phyloP scores from a whole-genome alignment of 2,888 invertebrate genomes.

The Noctua janthina region DNA sequence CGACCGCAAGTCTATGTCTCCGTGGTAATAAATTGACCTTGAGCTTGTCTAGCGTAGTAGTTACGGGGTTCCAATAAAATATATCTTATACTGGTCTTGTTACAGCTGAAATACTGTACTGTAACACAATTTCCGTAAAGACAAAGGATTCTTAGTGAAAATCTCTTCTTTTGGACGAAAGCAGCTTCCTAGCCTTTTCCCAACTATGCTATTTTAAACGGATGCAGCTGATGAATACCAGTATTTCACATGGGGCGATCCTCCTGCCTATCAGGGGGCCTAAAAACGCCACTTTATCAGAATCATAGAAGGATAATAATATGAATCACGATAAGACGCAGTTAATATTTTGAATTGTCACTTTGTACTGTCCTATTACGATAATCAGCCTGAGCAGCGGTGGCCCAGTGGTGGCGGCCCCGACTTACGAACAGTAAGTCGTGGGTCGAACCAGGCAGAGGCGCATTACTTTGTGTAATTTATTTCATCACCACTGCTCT shows the following conservation, averaged over 20 bases:
- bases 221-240: background rate
- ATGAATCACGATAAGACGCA: background rate
- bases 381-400: no score
- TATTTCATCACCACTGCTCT: no score
- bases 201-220: background rate
- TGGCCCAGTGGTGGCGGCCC: no score
- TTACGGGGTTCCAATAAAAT: background rate
- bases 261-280: background rate
- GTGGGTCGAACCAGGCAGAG: no score
- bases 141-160: background rate
- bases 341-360: background rate
- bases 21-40: background rate
- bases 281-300: background rate
- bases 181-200: background rate
- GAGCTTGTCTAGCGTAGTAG: background rate
- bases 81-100: background rate
- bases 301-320: background rate
- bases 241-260: background rate
- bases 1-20: background rate
- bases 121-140: background rate
- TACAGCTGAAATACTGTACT: background rate
- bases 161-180: background rate
- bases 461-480: no score
- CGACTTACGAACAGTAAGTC: no score
- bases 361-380: background rate